These are phyloP conservation scores for Caradrina kadenii DNA, from an alignment of 2,888 invertebrate species.

Conservation along the genomic window DNA sequence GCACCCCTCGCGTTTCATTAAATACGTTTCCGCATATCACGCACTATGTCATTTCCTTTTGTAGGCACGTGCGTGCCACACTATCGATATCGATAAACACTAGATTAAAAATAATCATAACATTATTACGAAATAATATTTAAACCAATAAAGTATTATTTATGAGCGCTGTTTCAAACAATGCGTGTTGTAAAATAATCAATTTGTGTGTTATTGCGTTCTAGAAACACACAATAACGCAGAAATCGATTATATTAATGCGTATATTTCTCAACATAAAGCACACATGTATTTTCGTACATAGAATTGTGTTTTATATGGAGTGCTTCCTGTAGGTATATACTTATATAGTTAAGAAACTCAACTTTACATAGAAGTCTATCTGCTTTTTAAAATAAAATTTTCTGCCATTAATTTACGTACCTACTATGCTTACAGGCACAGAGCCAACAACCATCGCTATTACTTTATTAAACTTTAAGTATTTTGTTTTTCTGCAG, in stretches of 20 bases:
- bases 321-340: neutral
- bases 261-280: slow-evolving; percentile 4
- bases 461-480: slow-evolving; percentile 28
- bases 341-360: too few relatives aligned
- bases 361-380: too few relatives aligned
- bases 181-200: slow-evolving; percentile 39
- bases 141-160: slow-evolving; percentile 28
- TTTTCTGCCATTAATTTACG: too few relatives aligned
- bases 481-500: neutral
- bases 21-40: slow-evolving; percentile 91
- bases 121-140: slow-evolving; percentile 22
- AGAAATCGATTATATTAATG: slow-evolving; percentile 45
- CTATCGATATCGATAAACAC: slow-evolving; percentile 69
- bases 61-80: slow-evolving; percentile 70
- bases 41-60: slow-evolving; percentile 89
- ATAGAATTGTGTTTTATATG: neutral
- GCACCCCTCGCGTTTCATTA: slow-evolving; percentile 89
- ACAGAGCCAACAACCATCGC: slow-evolving; percentile 17
- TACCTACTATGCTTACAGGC: slow-evolving; percentile 11
- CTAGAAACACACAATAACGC: slow-evolving; percentile 39
- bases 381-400: neutral
- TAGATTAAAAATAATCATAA: slow-evolving; percentile 30
- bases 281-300: neutral
- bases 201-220: slow-evolving; percentile 37
- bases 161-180: slow-evolving; percentile 31